Conservation (phyloP, 2,113 vertebrate genomes). For the Thymallus thymallus region DNA sequence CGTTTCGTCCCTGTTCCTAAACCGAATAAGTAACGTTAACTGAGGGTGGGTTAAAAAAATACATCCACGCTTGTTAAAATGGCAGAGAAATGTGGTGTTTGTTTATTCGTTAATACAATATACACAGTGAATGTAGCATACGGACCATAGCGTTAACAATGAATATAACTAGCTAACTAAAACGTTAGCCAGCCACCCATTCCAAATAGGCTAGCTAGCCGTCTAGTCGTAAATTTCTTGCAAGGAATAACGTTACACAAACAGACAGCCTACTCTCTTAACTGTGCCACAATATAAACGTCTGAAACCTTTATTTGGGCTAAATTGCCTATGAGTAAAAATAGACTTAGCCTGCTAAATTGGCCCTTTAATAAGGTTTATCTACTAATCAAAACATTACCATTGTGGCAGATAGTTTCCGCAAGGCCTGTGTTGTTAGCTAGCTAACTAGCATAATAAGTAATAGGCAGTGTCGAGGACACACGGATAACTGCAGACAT, state of each 20-base stretch:
- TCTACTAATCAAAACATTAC: too few relatives aligned
- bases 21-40: constrained; percentile 22
- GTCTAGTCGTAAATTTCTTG: too few relatives aligned
- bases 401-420: not conserved
- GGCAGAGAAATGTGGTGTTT: constrained; percentile 18
- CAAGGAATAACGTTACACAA: too few relatives aligned
- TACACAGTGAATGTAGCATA: not conserved
- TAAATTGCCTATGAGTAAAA: too few relatives aligned
- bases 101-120: not conserved
- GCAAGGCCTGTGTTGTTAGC: not conserved
- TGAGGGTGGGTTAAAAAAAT: constrained; percentile 55
- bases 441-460: not conserved
- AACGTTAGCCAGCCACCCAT: not conserved
- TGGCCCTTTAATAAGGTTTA: too few relatives aligned
- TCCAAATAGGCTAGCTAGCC: too few relatives aligned
- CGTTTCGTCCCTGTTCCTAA: constrained; percentile 48
- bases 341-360: too few relatives aligned
- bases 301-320: too few relatives aligned
- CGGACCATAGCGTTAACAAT: not conserved
- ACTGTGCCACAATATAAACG: too few relatives aligned
- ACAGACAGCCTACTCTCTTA: too few relatives aligned
- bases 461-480: too few relatives aligned
- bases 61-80: constrained; percentile 30
- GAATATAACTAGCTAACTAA: not conserved
- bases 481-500: too few relatives aligned